These are phyloP conservation scores for Diplosoma virens DNA, from an alignment of 23 tunicate genomes.

Conservation along the genomic window DNA sequence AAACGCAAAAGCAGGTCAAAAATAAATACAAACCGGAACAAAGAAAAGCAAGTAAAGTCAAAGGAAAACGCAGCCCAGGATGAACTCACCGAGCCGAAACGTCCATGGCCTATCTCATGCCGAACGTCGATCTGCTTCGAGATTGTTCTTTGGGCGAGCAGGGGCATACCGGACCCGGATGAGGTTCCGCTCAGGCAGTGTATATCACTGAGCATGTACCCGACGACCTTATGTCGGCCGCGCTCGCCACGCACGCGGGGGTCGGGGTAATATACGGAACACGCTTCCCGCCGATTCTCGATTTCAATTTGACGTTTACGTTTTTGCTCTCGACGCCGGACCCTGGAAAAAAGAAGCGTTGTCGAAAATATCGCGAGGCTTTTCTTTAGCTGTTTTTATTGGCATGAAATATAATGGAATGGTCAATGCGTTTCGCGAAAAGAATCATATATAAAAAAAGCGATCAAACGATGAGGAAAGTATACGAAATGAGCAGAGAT, in stretches of 20 bases:
- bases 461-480: too few relatives aligned
- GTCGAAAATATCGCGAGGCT: too few relatives aligned
- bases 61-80: not conserved
- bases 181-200: conserved; percentile 61
- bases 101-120: conserved; percentile 62
- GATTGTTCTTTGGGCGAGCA: conserved; percentile 82
- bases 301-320: conserved; percentile 24
- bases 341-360: conserved; percentile 4
- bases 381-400: too few relatives aligned
- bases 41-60: too few relatives aligned
- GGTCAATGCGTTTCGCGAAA: too few relatives aligned
- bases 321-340: not conserved
- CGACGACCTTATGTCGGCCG: conserved; percentile 4
- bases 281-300: conserved; percentile 12
- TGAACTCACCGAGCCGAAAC: conserved; percentile 80
- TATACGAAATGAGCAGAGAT: too few relatives aligned
- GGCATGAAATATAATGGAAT: too few relatives aligned
- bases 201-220: conserved; percentile 38
- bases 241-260: not conserved
- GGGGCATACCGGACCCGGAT: conserved; percentile 88
- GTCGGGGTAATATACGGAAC: not conserved
- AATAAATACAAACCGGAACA: too few relatives aligned
- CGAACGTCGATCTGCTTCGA: conserved; percentile 76
- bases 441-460: too few relatives aligned
- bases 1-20: too few relatives aligned